Evolutionary conservation across 2,113 vertebrate genomes (phyloP), one percentile per base, ranked within the genome.

Genomic region (Ochotona curzoniae): DNA sequence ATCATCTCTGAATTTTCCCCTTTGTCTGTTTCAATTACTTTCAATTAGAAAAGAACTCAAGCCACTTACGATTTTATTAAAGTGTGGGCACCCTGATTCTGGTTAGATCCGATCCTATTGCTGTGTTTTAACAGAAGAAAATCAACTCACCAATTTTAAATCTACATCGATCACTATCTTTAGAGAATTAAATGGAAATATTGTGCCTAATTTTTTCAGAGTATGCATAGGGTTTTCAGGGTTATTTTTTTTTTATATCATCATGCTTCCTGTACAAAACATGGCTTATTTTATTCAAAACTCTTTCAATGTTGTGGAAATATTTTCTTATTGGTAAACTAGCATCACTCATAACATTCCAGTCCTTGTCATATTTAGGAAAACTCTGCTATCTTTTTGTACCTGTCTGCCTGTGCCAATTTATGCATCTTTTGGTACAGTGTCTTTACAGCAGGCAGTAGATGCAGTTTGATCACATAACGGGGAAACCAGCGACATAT

Each of bases 41-140:
- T 82, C 78, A 94, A 76, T 32, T 54, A 84, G 26, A 11, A 70
- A 92, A 95, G 64, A 84, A 93, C 7, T 21, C 23, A 35, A 70
- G 23, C 7, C 74, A 17, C 49, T 87, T 44, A 76, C 64, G 49
- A 54, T 38, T 64, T 79, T 23, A 78, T 84, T 81, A 89, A 74
- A 83, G 84, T 78, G 11, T 66, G 23, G 79, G 79, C 61, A 13
- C 5, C 54, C 23, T 91, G 71, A 83, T 81, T 89, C 61, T 87
- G 82, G 85, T 79, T 78, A 85, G 28, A 90, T 85, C 95, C 92
- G 78, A 79, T 96, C 49, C 26, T 66, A 13, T 74, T 38, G 82
- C 67, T 82, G 66, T 25, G 69, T 61, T 89, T 78, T 69, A 79
- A 74, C 78, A 26, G 21, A 89, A 74, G 28, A 69, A 47, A 47